Conservation (phyloP, 2,888 invertebrate genomes). For the Amblyjoppa fuscipennis region DNA sequence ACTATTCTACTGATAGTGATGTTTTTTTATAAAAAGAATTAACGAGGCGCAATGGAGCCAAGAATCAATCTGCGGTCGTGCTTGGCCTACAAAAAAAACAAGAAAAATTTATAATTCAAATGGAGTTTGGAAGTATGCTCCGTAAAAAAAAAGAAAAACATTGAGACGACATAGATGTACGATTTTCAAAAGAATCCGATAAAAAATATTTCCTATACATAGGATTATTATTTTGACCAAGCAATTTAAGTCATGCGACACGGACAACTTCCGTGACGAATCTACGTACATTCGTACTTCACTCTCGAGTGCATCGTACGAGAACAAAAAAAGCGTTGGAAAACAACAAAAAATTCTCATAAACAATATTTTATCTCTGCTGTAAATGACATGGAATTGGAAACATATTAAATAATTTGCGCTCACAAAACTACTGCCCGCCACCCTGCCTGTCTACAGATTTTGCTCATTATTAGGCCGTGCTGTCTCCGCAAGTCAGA, state of each 20-base stretch:
- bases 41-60: slow-evolving; percentile 65
- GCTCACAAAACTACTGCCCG: slow-evolving; percentile 80
- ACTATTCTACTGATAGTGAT: slow-evolving; percentile 67
- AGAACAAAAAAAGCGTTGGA: slow-evolving; percentile 14
- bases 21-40: slow-evolving; percentile 69
- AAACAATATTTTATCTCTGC: slow-evolving; percentile 69
- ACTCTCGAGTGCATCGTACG: slow-evolving; percentile 36
- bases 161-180: slow-evolving; percentile 48
- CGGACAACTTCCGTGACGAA: slow-evolving; percentile 37
- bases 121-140: slow-evolving; percentile 48
- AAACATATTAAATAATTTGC: slow-evolving; percentile 82
- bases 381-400: slow-evolving; percentile 77
- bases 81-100: slow-evolving; percentile 45
- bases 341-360: slow-evolving; percentile 46
- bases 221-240: slow-evolving; percentile 56
- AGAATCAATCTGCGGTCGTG: slow-evolving; percentile 49
- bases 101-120: slow-evolving; percentile 42
- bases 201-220: slow-evolving; percentile 53
- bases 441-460: slow-evolving; percentile 79
- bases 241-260: slow-evolving; percentile 28
- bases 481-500: slow-evolving; percentile 44
- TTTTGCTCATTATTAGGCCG: slow-evolving; percentile 62
- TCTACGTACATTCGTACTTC: slow-evolving; percentile 25
- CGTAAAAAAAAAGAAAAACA: slow-evolving; percentile 4
- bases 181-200: slow-evolving; percentile 47